These are phyloP conservation scores for Aphelenchoides fujianensis DNA, from an alignment of 1,140 invertebrate species.

Conservation along the genomic window DNA sequence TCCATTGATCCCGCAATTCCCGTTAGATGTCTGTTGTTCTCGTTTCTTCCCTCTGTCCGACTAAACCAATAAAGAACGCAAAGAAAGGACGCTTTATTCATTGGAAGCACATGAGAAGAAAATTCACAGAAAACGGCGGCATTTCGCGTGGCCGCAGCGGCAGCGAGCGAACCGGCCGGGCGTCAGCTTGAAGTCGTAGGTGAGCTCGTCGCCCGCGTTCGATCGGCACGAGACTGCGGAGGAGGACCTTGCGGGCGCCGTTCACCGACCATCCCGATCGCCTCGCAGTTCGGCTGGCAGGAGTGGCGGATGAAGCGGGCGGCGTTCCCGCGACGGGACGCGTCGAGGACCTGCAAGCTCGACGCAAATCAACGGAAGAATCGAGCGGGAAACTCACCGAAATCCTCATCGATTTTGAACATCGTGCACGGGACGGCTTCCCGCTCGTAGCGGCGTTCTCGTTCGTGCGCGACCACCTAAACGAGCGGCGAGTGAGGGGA, in stretches of 20 bases:
- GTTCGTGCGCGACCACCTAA: neutral
- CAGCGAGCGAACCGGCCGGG: neutral
- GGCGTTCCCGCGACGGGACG: neutral
- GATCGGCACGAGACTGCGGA: neutral
- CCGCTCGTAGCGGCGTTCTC: neutral
- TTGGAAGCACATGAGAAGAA: too few species aligned
- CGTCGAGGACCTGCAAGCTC: neutral
- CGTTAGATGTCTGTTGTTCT: too few species aligned
- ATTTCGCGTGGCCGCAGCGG: neutral
- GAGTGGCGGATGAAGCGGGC: neutral
- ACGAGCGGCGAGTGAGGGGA: too few species aligned
- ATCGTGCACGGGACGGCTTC: neutral
- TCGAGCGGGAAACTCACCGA: neutral
- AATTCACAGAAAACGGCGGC: neutral
- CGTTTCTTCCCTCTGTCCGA: too few species aligned
- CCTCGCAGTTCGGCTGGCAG: neutral
- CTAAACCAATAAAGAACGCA: too few species aligned
- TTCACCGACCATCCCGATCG: neutral
- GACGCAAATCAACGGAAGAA: too few species aligned
- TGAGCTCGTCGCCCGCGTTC: neutral
- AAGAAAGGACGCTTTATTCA: too few species aligned
- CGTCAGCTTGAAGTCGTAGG: neutral
- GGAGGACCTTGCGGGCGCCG: neutral
- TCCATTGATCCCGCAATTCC: too few species aligned
- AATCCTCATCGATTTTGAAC: neutral